Conservation (phyloP, 2,113 vertebrate species). For the Cheirogaleus medius region DNA sequence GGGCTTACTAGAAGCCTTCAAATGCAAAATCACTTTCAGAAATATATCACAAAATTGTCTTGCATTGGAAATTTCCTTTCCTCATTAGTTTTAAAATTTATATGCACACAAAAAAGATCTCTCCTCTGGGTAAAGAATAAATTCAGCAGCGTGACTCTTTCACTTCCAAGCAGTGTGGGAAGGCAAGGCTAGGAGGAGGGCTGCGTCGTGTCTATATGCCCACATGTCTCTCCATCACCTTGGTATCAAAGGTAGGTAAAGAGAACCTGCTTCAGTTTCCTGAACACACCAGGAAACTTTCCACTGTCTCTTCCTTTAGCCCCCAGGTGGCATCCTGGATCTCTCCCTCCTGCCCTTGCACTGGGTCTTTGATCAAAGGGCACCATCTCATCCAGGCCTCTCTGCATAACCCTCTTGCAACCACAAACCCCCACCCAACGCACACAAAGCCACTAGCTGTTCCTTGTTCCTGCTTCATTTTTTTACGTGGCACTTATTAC, state of each 20-base stretch:
- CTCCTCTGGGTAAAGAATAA: not conserved
- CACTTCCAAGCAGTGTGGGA: not conserved
- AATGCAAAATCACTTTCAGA: not conserved
- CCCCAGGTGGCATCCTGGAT: not conserved
- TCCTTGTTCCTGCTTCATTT: not conserved
- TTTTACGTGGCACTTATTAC: not conserved
- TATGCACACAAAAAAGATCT: not conserved
- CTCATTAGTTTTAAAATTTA: not conserved
- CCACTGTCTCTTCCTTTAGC: not conserved
- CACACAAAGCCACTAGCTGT: not conserved
- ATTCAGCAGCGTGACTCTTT: not conserved
- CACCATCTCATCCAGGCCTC: not conserved
- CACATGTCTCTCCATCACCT: not conserved
- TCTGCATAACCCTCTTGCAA: not conserved
- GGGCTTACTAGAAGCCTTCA: not conserved
- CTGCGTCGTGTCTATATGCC: not conserved
- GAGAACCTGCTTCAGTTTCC: not conserved
- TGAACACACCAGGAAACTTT: not conserved
- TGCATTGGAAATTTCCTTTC: not conserved
- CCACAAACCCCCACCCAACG: accelerated
- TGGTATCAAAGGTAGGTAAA: not conserved
- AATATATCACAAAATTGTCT: not conserved
- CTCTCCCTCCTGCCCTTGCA: not conserved
- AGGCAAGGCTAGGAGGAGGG: not conserved
- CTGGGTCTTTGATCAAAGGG: not conserved